Base-by-base conservation (phyloP, 2,113 vertebrate species). In the Sciurus niger region DNA sequence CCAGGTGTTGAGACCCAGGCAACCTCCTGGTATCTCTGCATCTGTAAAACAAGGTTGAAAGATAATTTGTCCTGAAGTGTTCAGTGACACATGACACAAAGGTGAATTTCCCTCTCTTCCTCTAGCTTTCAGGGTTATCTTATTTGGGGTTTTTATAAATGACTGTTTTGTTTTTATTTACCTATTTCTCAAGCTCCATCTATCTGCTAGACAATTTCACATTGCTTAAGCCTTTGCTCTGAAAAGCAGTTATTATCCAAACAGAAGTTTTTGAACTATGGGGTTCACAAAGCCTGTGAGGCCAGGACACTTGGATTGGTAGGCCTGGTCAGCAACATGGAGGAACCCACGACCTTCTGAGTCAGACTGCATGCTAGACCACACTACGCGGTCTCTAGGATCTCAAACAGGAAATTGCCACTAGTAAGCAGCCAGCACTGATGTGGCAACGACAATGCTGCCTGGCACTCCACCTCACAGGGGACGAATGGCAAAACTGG, bases 211-310 rank as follows among this genome's bases (percentile, higher is more conserved):
- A 83, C 28, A 32, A 12, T 86, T 89, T 83, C 40, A 80, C 51
- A 60, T 65, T 67, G 16, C 80, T 68, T 88, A 63, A 78, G 40
- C 46, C 85, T 85, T 93, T 89, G 20, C 86, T 14, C 32, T 28
- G 12, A 73, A 95, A 96, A 85, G 46, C 10, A 85, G 32, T 32
- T 76, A 63, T 16, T 91, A 89, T 37, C 63, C 72, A 18, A 70
- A 70, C 67, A n/a, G 67, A 94, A 85, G 24, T 70, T n/a, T 96
- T 67, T 89, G 53, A 95, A 72, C 51, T 53, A 37, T 70, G 78
- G 83, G 8, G 18, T 74, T 0, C 0, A 17, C 11, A 32, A 58
- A 82, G 28, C 67, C 43, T 24, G 16, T 1, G 22, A 87, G 78
- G 48, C 25, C 22, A 7, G n/a, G 84, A 24, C 8, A 3, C 30